Base-by-base conservation (phyloP, 2,113 vertebrate species). In the Saguinus midas region DNA sequence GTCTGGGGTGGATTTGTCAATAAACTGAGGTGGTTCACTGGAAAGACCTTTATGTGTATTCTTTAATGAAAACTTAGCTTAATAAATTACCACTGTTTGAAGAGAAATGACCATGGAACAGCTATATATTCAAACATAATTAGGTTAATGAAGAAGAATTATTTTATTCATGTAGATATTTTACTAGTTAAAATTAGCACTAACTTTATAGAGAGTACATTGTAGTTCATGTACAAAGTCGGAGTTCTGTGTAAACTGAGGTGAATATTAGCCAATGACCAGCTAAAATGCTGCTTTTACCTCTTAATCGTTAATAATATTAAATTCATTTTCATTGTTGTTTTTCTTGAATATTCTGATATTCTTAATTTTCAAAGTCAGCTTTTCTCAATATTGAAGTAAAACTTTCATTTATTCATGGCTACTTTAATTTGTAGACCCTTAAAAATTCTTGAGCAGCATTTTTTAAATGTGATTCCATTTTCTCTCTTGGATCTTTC, bases 1-100 rank as follows among this genome's bases (percentile, higher is more conserved):
- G 68, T 97, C 97, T 87, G 96, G 3, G 0, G 0, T 85, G 97
- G 96, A 97, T 98, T 98, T 98, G 98, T 98, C 98, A 98, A 92
- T 98, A 98, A 98, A 98, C 83, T 94, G 87, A 98, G 92, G 95
- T 96, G 98, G 83, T 98, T 95, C 97, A 97, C 64, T 94, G 25
- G 58, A 97, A 73, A 97, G 94, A 90, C 78, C 50, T 97, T 98
- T 97, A 40, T 91, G 16, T 97, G n/a, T 76, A 73, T 98, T 97
- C 70, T 87, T 87, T 97, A 93, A 72, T 98, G 96, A 98, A 97
- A 96, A 18, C 43, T 97, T 90, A 83, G 50, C 95, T 96, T 97
- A 97, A 98, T 96, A 61, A 97, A 95, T 98, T 95, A 94, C 43
- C 83, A 3, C 45, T 94, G 25, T 97, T 96, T 96, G 88, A 97